Evolutionary conservation across 2,888 invertebrate species (phyloP), one percentile per base, ranked within the genome.

Genomic region (Tetramorium bicarinatum): DNA sequence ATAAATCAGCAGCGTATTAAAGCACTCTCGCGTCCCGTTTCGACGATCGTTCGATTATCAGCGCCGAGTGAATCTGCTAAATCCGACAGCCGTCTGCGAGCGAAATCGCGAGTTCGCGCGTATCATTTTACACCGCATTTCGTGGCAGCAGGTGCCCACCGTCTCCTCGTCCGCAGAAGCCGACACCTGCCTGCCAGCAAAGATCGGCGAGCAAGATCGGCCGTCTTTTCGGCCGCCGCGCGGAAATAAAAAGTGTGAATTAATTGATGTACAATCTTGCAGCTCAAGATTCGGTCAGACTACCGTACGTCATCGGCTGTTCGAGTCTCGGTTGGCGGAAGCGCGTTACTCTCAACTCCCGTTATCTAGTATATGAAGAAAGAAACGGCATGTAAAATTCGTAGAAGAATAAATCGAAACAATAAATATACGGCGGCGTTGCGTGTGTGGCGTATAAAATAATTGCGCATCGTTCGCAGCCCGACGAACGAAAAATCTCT

Each of bases 141-240:
- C 29, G 66, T 18, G 66, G 59, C 66, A 67, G 79, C 87, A 85
- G 82, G 80, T 85, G 72, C 67, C 54, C 54, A 13, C 56, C 8
- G 15, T 44, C 79, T 79, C 15, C 77, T 67, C 52, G 66, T 54
- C 54, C 13, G 11, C 34, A 34, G 25, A 13, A 52, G 56, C 34
- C 69, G 56, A 47, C 77, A 84, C 81, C 84, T 84, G 84, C 71
- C 61, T 77, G 66, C 77, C 77, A 41, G 21, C 56, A 25, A 67
- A 56, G 38, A 71, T 77, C 54, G 76, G 74, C 56, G 34, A 47
- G 21, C n/a, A 38, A 72, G 29, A 67, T 77, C 62, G 75, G 41
- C 54, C 66, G 69, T 21, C 69, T 29, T 25, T 62, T 29, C 29
- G 29, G n/a, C 52, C 61, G 7, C 44, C 29, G 54, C 34, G 15